phyloP scores from a whole-genome alignment of 1,140 invertebrate genomes.

The Sarcophaga peregrina region DNA sequence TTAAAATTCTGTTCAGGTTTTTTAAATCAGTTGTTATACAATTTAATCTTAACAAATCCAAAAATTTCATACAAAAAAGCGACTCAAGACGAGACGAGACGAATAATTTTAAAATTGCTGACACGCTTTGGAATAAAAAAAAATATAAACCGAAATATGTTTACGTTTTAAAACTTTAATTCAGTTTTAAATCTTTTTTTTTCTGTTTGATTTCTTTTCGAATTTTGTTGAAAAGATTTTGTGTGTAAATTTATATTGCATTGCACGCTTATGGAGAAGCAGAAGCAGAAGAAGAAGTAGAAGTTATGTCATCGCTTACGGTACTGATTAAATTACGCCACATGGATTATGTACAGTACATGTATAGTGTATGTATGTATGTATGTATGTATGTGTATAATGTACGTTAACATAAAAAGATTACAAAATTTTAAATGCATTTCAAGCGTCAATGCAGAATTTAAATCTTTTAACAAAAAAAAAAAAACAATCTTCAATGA shows the following conservation, averaged over 20 bases:
- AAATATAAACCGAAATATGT: no score
- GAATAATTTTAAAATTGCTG: slow-evolving; percentile 10
- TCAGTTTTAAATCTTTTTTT: background rate
- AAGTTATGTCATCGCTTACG: slow-evolving; percentile 26
- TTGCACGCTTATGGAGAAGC: slow-evolving; percentile 30
- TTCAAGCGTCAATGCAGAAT: no score
- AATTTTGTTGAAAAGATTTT: background rate
- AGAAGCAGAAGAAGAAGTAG: background rate
- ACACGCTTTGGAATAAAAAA: background rate
- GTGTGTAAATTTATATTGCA: slow-evolving; percentile 30
- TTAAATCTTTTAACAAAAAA: no score
- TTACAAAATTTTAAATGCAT: no score
- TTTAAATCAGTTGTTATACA: background rate
- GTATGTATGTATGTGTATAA: background rate
- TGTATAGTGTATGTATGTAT: background rate
- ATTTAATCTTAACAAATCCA: background rate
- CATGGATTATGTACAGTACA: background rate
- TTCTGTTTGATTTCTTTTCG: background rate
- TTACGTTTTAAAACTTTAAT: no score
- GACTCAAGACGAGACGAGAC: background rate
- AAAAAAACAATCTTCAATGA: no score
- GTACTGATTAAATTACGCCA: background rate
- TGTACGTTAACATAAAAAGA: background rate
- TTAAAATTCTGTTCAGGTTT: background rate
- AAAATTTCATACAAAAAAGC: background rate